phyloP scores from a whole-genome alignment of 2,113 vertebrate genomes.

The Nannospalax galili region DNA sequence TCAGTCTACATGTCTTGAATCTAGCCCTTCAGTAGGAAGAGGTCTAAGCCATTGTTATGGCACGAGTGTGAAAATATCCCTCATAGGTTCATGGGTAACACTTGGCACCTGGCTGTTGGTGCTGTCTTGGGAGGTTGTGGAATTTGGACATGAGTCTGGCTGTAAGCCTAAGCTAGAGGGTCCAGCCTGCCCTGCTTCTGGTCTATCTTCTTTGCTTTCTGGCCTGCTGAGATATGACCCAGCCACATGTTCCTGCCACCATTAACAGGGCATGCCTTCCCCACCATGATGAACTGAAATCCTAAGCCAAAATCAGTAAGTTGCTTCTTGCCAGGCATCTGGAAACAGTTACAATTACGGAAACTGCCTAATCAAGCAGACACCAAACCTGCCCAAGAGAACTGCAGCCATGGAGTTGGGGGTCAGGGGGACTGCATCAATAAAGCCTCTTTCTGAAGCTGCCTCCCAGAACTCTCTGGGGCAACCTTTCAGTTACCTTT shows the following conservation, averaged over 20 bases:
- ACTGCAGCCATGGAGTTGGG: fast-evolving
- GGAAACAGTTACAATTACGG: background rate
- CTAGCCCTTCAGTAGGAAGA: background rate
- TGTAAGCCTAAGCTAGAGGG: background rate
- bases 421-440: background rate
- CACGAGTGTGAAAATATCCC: background rate
- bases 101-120: background rate
- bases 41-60: too few relatives aligned
- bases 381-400: background rate
- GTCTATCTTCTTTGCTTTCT: background rate
- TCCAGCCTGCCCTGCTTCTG: background rate
- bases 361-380: background rate
- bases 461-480: fast-evolving
- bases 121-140: background rate
- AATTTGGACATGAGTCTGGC: background rate
- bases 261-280: background rate
- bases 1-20: background rate
- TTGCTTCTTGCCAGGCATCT: background rate
- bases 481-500: background rate
- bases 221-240: background rate
- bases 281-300: background rate
- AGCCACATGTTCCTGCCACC: background rate
- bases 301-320: background rate
- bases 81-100: background rate
- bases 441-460: background rate